A percentile compares a stretch with the other conserved stretches of the same genome.
phyloP scores from a whole-genome alignment of 1,140 invertebrate genomes.

The Leptinotarsa lineolata region DNA sequence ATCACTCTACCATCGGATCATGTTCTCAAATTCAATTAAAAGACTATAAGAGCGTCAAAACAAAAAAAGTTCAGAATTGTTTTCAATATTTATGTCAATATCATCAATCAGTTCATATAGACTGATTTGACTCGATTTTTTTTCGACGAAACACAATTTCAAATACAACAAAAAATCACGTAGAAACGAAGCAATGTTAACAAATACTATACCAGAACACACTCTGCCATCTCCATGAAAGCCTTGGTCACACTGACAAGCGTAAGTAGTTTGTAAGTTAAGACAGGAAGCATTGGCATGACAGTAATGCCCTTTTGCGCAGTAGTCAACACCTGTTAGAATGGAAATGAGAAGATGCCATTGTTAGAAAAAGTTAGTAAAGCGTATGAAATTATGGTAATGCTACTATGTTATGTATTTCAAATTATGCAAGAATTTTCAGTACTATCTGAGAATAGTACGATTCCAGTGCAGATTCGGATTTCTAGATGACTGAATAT shows the following conservation, averaged over 20 bases:
- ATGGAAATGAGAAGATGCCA: slow-evolving; percentile 38
- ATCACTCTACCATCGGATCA: too few species aligned
- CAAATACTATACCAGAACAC: slow-evolving; percentile 63
- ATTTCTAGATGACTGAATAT: too few species aligned
- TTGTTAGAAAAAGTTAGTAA: slow-evolving; percentile 37
- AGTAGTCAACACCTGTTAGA: slow-evolving; percentile 81
- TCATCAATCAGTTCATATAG: too few species aligned
- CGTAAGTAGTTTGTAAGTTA: slow-evolving; percentile 82
- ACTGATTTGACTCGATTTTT: too few species aligned
- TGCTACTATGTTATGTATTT: too few species aligned
- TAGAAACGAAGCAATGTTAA: background rate
- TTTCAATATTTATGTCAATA: too few species aligned
- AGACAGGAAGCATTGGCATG: slow-evolving; percentile 82
- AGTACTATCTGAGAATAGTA: too few species aligned
- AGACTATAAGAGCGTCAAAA: too few species aligned
- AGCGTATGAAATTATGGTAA: background rate
- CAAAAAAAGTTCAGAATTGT: too few species aligned
- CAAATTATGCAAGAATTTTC: too few species aligned
- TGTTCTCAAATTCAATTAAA: too few species aligned
- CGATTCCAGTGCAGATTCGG: too few species aligned
- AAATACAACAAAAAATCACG: background rate
- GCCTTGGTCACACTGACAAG: slow-evolving; percentile 81
- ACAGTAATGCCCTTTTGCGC: slow-evolving; percentile 80
- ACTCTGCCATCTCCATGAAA: slow-evolving; percentile 79
- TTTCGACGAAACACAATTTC: background rate